A percentile compares a stretch with the other conserved stretches of the same genome.
Evolutionary conservation across 2,888 invertebrate species (phyloP).

Genomic region (Sinhomidia bicolor): DNA sequence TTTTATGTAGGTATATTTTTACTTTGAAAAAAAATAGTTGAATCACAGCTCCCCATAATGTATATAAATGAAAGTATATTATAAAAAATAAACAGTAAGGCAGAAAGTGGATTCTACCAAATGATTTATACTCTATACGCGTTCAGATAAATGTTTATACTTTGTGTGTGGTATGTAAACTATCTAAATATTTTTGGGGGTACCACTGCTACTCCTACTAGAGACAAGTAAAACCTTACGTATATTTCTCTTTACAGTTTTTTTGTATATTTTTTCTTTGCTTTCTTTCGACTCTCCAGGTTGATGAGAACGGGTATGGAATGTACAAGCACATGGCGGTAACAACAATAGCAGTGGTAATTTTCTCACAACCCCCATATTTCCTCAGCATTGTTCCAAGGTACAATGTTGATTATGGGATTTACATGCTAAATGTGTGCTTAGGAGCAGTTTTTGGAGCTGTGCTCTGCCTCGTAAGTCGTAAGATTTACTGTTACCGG

Average conservation of each 20-base stretch:
- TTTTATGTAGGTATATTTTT: slow-evolving; percentile 21
- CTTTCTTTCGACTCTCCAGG: slow-evolving; percentile 39
- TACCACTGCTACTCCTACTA: no score
- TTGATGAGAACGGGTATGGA: slow-evolving; percentile 68
- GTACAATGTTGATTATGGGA: slow-evolving; percentile 69
- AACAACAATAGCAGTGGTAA: slow-evolving; percentile 61
- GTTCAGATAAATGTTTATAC: no score
- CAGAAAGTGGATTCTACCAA: no score
- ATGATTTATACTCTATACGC: no score
- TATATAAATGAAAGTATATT: no score
- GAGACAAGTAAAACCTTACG: no score
- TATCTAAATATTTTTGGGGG: no score
- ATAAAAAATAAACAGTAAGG: no score
- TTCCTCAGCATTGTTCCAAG: slow-evolving; percentile 67
- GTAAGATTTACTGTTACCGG: slow-evolving; percentile 59
- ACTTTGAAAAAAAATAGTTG: no score
- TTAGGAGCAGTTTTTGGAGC: slow-evolving; percentile 70
- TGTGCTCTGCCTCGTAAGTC: slow-evolving; percentile 69
- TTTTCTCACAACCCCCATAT: slow-evolving; percentile 67
- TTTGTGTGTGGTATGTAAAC: no score
- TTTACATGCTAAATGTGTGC: slow-evolving; percentile 70
- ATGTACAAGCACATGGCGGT: slow-evolving; percentile 71
- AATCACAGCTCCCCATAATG: no score
- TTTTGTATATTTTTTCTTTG: slow-evolving; percentile 29
- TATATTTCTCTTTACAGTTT: no score